These are phyloP conservation scores for Zonitis immaculata DNA, from an alignment of 2,888 invertebrate genomes.

Conservation along the genomic window DNA sequence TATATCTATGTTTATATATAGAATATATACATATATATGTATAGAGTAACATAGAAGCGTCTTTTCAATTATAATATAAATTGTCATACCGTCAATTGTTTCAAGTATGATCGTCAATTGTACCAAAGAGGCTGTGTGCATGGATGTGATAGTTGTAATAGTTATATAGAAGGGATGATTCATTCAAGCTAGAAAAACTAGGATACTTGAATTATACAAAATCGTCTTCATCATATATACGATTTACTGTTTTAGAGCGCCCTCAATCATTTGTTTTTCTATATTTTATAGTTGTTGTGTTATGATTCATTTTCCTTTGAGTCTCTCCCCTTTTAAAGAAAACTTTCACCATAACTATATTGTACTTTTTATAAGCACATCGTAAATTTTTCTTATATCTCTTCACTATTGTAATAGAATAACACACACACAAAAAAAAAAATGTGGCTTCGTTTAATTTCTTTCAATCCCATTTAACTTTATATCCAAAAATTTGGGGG, in stretches of 20 bases:
- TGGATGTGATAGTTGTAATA: conserved; percentile 7
- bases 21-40: too few species aligned
- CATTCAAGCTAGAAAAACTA: conserved; percentile 13
- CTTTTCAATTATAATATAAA: too few species aligned
- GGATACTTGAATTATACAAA: conserved; percentile 17
- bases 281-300: neutral
- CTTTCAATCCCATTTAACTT: neutral
- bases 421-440: too few species aligned
- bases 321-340: neutral
- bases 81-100: conserved; percentile 3
- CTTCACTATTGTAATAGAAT: too few species aligned
- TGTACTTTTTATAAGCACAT: neutral
- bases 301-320: neutral
- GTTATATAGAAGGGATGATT: conserved; percentile 12
- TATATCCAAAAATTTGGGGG: neutral
- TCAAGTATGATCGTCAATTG: conserved; percentile 11
- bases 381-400: neutral
- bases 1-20: neutral
- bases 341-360: neutral
- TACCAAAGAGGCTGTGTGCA: neutral
- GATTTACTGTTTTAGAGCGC: too few species aligned
- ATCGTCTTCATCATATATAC: neutral
- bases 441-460: neutral
- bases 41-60: too few species aligned
- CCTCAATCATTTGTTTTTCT: conserved; percentile 9